phyloP scores from a whole-genome alignment of 2,888 invertebrate species.

The Unio pictorum region DNA sequence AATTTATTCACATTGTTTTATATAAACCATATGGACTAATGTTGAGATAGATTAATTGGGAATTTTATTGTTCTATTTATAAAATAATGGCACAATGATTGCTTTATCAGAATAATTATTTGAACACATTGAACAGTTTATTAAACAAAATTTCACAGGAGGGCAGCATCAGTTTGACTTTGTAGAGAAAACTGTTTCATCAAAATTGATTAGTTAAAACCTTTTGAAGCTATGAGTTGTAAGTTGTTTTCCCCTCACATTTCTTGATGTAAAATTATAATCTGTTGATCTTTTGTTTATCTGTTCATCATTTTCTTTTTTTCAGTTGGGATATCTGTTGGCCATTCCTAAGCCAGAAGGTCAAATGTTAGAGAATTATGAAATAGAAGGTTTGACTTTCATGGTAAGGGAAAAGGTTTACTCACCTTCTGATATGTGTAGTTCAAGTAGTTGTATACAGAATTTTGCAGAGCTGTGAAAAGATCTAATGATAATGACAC shows the following conservation, averaged over 20 bases:
- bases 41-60: too few species aligned
- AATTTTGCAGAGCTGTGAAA: too few species aligned
- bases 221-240: background rate
- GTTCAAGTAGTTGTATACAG: background rate
- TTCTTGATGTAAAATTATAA: background rate
- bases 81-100: too few species aligned
- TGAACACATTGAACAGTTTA: too few species aligned
- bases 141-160: too few species aligned
- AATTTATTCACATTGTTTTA: too few species aligned
- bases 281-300: background rate
- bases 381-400: constrained; percentile 81
- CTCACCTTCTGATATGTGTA: background rate
- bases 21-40: too few species aligned
- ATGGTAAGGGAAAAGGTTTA: constrained; percentile 75
- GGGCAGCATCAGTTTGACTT: too few species aligned
- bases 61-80: too few species aligned
- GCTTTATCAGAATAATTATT: too few species aligned
- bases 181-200: too few species aligned
- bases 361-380: constrained; percentile 74
- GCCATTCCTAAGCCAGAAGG: constrained; percentile 78
- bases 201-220: background rate
- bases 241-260: background rate
- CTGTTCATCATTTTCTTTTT: constrained; percentile 5
- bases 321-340: constrained; percentile 80
- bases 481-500: too few species aligned